Percentiles rank a stretch among this genome's conserved stretches.
These are phyloP conservation scores for Perca schrenkii DNA, from an alignment of 2,113 vertebrate genomes.

Conservation along the genomic window DNA sequence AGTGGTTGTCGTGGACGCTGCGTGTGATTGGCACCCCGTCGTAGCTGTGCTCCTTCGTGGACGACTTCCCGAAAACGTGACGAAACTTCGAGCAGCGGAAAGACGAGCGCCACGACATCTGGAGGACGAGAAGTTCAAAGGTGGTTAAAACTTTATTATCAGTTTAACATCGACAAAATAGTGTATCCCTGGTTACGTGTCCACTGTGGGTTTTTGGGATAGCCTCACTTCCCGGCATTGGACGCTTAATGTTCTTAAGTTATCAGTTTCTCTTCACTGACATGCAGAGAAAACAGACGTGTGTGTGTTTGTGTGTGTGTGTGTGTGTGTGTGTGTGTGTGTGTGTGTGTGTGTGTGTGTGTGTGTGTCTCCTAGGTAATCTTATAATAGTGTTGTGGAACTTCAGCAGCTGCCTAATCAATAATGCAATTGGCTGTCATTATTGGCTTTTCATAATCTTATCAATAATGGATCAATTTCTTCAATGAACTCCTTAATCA, in stretches of 20 bases:
- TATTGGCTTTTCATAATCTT: conserved; percentile 62
- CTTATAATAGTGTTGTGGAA: conserved; percentile 50
- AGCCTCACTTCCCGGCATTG: too few species aligned
- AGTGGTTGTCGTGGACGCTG: conserved; percentile 94
- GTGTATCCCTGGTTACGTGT: too few species aligned
- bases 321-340: neutral
- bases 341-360: conserved; percentile 18
- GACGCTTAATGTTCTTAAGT: too few species aligned
- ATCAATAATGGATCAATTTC: conserved; percentile 75
- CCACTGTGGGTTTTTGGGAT: too few species aligned
- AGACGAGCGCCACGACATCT: conserved; percentile 94
- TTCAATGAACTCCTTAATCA: conserved; percentile 45
- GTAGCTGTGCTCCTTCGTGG: conserved; percentile 89
- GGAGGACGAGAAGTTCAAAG: conserved; percentile 12
- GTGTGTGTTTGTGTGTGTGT: neutral
- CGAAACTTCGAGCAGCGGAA: conserved; percentile 92
- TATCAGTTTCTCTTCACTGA: too few species aligned
- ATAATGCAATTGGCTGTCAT: conserved; percentile 69
- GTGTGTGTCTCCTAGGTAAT: conserved; percentile 14
- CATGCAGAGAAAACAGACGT: too few species aligned
- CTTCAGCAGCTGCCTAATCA: conserved; percentile 50
- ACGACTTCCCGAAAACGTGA: conserved; percentile 89
- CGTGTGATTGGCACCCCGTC: conserved; percentile 90
- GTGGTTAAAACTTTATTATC: neutral
- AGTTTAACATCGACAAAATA: neutral